Base-by-base conservation (phyloP, 2,797 vertebrate genomes). In the Sparus aurata region DNA sequence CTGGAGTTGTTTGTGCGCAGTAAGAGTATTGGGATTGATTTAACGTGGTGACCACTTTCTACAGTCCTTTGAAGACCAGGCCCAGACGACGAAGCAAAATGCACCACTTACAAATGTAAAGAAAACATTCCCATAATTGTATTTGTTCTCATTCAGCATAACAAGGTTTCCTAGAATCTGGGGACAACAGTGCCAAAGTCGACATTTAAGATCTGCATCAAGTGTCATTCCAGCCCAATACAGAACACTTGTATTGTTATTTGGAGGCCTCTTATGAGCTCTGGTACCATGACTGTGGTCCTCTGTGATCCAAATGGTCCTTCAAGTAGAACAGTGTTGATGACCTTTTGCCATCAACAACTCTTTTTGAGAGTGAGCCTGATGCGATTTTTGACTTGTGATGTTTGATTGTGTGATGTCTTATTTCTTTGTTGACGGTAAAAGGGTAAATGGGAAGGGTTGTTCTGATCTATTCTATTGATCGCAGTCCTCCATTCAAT, bases 1-100 rank as follows among this genome's bases (percentile, higher is more conserved):
- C 69, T 55, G 73, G 72, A 85, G 82, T 65, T 92, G 85, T 92
- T 90, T 91, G 80, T 79, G 69, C 69, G 69, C 50, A 60, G 9
- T 71, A 57, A 45, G 22, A 89, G 77, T 69, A 59, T 81, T 77
- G 72, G 57, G 80, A 69, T 80, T 57, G 69, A 85, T 69, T 80
- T 68, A 75, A 78, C 64, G 64, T 22, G 54, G 57, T 59, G 69
- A 75, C 73, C 69, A 70, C 85, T 87, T 87, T 90, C 73, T 82
- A 69, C 41, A 82, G 18, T 69, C 45, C 75, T 85, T 74, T 82
- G 72, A 88, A 85, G 81, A 60, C 30, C 57, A 46, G 43, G 30
- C 54, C 73, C 55, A 43, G 45, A 77, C 63, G 55, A 54, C 30
- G 61, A 74, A 75, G 69, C 46, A 64, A 54, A 83, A 72, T 1